Evolutionary conservation across 2,888 invertebrate genomes (phyloP).

Genomic region (Metallyticus violacea): DNA sequence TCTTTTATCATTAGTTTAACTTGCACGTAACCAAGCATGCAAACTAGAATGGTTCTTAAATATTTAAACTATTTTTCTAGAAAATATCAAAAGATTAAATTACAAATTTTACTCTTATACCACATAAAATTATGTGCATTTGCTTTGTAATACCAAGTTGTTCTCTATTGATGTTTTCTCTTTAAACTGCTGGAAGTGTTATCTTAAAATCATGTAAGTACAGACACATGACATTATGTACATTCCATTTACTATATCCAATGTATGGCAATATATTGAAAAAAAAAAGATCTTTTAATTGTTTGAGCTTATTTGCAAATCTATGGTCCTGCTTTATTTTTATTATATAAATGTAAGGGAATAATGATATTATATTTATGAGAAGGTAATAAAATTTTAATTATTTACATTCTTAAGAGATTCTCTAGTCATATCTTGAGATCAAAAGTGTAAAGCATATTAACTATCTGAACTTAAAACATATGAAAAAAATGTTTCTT

Average conservation of each 20-base stretch:
- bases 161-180: not conserved
- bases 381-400: not conserved
- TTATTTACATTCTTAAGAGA: not conserved
- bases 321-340: not conserved
- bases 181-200: not conserved
- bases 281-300: no score
- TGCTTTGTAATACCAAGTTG: not conserved
- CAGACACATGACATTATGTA: not conserved
- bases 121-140: not conserved
- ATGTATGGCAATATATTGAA: not conserved
- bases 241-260: not conserved
- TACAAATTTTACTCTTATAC: not conserved
- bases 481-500: not conserved
- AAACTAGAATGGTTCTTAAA: not conserved
- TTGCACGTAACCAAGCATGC: not conserved
- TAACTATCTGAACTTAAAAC: not conserved
- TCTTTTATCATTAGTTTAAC: not conserved
- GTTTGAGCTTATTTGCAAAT: not conserved
- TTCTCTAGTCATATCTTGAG: not conserved
- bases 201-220: not conserved
- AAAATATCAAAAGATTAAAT: not conserved
- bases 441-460: not conserved
- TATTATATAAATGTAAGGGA: not conserved
- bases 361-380: not conserved
- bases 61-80: not conserved